Evolutionary conservation across 2,113 vertebrate genomes (phyloP).

Genomic region (Tragelaphus imberbis): DNA sequence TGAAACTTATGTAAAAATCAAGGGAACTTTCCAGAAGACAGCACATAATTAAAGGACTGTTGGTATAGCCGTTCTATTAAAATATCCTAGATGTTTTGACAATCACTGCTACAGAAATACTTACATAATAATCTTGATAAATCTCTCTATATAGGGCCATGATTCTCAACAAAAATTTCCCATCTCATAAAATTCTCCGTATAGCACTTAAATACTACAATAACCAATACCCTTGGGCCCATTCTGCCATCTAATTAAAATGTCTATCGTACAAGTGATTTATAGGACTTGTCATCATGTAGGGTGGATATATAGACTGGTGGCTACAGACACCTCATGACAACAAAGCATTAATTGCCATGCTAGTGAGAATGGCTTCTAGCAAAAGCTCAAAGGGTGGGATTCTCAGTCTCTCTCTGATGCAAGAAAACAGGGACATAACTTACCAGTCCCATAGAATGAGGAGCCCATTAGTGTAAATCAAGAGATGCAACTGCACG

Average conservation of each 20-base stretch:
- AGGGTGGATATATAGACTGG: slow-evolving; percentile 41
- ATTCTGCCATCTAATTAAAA: slow-evolving; percentile 63
- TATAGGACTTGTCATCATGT: slow-evolving; percentile 55
- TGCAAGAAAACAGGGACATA: not conserved
- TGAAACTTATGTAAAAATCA: not conserved
- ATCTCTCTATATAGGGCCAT: not conserved
- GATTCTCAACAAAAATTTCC: slow-evolving; percentile 41
- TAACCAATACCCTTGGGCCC: slow-evolving; percentile 39
- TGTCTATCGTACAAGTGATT: slow-evolving; percentile 53
- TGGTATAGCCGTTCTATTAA: not conserved
- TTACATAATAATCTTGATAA: not conserved
- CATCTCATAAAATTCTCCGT: slow-evolving; percentile 24
- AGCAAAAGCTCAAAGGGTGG: slow-evolving; percentile 35
- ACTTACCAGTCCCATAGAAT: not conserved
- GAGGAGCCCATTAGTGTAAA: slow-evolving; percentile 20
- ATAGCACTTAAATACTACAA: not conserved
- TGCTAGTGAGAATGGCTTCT: slow-evolving; percentile 29
- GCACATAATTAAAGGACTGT: not conserved
- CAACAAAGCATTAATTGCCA: slow-evolving; percentile 55
- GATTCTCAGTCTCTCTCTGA: not conserved
- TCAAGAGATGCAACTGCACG: slow-evolving; percentile 8
- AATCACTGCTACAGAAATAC: not conserved
- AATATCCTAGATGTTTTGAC: not conserved
- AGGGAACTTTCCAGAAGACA: slow-evolving; percentile 11
- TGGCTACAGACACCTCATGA: slow-evolving; percentile 7